Evolutionary conservation across 2,888 invertebrate species (phyloP).

Genomic region (Volucella zonaria): DNA sequence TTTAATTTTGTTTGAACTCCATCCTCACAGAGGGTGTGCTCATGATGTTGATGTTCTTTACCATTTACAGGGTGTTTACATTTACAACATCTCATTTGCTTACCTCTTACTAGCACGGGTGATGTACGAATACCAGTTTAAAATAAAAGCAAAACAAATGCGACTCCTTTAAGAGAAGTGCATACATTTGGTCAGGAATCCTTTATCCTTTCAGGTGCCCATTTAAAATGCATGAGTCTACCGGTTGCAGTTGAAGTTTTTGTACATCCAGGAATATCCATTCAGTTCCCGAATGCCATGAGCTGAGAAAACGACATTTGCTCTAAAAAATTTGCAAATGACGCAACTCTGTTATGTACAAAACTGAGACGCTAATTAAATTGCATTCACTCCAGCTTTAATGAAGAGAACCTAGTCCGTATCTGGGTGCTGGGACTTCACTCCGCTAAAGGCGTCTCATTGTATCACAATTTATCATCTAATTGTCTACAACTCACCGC

Average conservation of each 20-base stretch:
- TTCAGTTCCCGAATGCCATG: constrained; percentile 1
- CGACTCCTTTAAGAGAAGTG: constrained; percentile 42
- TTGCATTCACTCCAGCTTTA: not conserved
- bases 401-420: not conserved
- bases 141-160: constrained; percentile 50
- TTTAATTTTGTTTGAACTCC: constrained; percentile 67
- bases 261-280: not conserved
- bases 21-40: not conserved
- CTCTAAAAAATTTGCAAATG: not conserved
- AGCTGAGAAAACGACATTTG: not conserved
- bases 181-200: constrained; percentile 30
- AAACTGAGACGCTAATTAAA: too few relatives aligned
- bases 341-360: too few relatives aligned
- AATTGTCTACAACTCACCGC: constrained; percentile 37
- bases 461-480: constrained; percentile 53
- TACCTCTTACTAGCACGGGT: constrained; percentile 4
- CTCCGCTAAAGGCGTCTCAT: constrained; percentile 20
- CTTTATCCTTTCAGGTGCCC: not conserved
- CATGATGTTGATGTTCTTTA: constrained; percentile 22
- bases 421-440: not conserved
- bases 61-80: constrained; percentile 40
- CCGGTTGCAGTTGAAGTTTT: constrained; percentile 9
- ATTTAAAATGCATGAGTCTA: constrained; percentile 15
- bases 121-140: constrained; percentile 1
- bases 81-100: constrained; percentile 40